Evolutionary conservation across 2,797 vertebrate species (phyloP).

Genomic region (Taenioides sp.): DNA sequence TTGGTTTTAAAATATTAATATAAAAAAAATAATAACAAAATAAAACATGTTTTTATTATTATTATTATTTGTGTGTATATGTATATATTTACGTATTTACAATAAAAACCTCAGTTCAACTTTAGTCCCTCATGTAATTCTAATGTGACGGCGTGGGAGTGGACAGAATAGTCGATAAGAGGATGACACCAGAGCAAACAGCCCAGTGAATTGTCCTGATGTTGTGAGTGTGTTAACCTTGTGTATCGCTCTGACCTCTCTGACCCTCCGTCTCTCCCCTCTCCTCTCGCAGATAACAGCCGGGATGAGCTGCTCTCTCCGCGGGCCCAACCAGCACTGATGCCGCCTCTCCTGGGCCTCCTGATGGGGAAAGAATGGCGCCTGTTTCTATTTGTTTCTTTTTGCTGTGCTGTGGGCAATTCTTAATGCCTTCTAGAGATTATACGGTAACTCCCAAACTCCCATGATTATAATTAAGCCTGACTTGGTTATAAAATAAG

Average conservation of each 20-base stretch:
- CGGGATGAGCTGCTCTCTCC: constrained; percentile 66
- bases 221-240: constrained; percentile 30
- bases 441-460: constrained; percentile 80
- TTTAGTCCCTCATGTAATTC: not conserved
- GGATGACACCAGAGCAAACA: constrained; percentile 21
- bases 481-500: constrained; percentile 80
- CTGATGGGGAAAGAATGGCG: constrained; percentile 73
- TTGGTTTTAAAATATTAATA: no score
- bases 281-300: constrained; percentile 66
- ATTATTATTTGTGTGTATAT: no score
- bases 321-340: constrained; percentile 64
- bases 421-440: constrained; percentile 80
- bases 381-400: constrained; percentile 78
- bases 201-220: constrained; percentile 10
- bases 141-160: not conserved
- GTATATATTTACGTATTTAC: no score
- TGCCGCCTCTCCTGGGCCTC: constrained; percentile 71
- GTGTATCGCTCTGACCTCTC: constrained; percentile 47
- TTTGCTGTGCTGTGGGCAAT: constrained; percentile 74
- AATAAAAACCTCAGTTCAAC: no score
- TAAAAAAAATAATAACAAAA: no score
- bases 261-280: constrained; percentile 59
- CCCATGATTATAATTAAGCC: constrained; percentile 81
- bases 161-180: not conserved
- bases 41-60: no score